phyloP scores from a whole-genome alignment of 2,888 invertebrate genomes.

The Coecobrya sp. region DNA sequence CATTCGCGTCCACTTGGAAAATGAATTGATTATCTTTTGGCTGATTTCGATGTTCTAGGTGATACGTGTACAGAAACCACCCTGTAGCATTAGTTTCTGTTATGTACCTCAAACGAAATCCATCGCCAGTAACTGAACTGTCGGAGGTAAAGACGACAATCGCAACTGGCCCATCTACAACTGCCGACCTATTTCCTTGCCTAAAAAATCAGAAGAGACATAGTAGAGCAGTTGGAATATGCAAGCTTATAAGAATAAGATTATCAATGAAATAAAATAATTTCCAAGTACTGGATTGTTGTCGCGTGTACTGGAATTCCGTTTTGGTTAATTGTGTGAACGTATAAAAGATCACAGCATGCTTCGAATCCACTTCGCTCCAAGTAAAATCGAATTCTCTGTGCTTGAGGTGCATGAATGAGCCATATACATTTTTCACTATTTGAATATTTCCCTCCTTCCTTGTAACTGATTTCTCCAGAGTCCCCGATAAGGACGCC shows the following conservation, averaged over 20 bases:
- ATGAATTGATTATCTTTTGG: neutral
- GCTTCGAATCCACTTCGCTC: constrained; percentile 61
- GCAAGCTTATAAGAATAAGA: neutral
- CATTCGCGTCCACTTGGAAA: constrained; percentile 11
- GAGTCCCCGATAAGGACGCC: constrained; percentile 47
- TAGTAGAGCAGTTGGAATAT: neutral
- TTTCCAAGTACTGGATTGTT: constrained; percentile 16
- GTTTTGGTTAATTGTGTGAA: neutral
- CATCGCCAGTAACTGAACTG: constrained; percentile 55
- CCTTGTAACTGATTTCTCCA: constrained; percentile 71
- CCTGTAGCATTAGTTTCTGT: neutral
- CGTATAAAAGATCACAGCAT: constrained; percentile 65
- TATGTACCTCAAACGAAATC: constrained; percentile 40
- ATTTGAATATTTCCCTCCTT: constrained; percentile 39
- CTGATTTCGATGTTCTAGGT: constrained; percentile 15
- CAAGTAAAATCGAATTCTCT: constrained; percentile 40
- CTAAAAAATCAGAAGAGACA: neutral
- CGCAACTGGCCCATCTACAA: constrained; percentile 63
- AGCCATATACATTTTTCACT: constrained; percentile 72
- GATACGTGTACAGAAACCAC: neutral
- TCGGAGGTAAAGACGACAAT: constrained; percentile 62
- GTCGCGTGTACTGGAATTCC: neutral
- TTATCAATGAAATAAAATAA: neutral
- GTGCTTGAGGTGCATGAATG: constrained; percentile 49
- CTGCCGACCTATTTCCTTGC: neutral